phyloP scores from a whole-genome alignment of 2,888 invertebrate species.

The Dasysyrphus tricinctus region DNA sequence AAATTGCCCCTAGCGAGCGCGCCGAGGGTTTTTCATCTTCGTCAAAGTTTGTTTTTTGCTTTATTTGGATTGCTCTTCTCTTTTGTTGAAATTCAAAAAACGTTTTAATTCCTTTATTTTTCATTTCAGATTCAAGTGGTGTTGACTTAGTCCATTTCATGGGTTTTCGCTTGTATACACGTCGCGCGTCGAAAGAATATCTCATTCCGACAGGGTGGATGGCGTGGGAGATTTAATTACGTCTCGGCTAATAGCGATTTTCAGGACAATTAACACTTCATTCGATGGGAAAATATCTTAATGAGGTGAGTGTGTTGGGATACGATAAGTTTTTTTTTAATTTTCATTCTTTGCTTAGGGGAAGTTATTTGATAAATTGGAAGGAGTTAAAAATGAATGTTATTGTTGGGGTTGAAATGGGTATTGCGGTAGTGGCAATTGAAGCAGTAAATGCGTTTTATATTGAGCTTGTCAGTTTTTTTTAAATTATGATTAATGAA shows the following conservation, averaged over 20 bases:
- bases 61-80: slow-evolving; percentile 23
- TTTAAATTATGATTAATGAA: not conserved
- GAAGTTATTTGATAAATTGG: not conserved
- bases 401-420: slow-evolving; percentile 11
- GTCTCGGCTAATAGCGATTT: slow-evolving; percentile 68
- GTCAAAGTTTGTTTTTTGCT: not conserved
- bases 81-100: slow-evolving; percentile 47
- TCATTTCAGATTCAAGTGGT: slow-evolving; percentile 37
- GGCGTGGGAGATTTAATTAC: slow-evolving; percentile 58
- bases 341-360: not conserved
- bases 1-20: slow-evolving; percentile 1
- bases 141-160: slow-evolving; percentile 32
- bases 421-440: not conserved
- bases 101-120: slow-evolving; percentile 12
- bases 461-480: not conserved
- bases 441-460: not conserved
- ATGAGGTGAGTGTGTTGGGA: slow-evolving; percentile 38
- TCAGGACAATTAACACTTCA: slow-evolving; percentile 67
- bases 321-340: not conserved
- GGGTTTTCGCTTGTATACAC: slow-evolving; percentile 37
- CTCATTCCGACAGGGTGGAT: slow-evolving; percentile 21
- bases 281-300: slow-evolving; percentile 50
- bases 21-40: slow-evolving; percentile 7
- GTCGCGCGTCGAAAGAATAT: not conserved
- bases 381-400: not conserved